Base-by-base conservation (phyloP, 1,140 invertebrate genomes). In the Carposina sasakii region DNA sequence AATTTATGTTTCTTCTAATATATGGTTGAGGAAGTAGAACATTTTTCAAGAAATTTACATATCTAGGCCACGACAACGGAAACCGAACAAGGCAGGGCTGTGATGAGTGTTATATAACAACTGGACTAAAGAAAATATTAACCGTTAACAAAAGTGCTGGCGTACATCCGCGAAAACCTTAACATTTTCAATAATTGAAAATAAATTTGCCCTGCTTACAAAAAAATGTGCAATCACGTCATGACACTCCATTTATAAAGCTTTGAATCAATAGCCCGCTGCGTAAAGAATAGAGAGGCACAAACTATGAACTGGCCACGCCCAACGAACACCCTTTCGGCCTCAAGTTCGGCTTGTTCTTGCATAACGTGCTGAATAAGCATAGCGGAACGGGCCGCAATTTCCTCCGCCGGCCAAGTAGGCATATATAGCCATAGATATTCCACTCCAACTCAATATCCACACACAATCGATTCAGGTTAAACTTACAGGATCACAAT, bases 401-500 rank as follows among this genome's bases (percentile, higher is more conserved):
- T 82, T 82, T 82, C 76, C 76, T 71, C 54, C 37, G 56, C 47
- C 48, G 39, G 50, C 52, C 42, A 49, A 68, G 48, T 52, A 36
- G 39, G 48, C 23, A 44, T 26, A 43, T 58, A 64, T 12, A 12
- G 6, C 24, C 24, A 6, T 28, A 28, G 33, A 13, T 34, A 15
- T 13, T 34, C 15, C 33, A 34, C 15, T 34, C 33, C 33, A 54
- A 71, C 67, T 66, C 67, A 70, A 74, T 79, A 75, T 71, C 66
- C 55, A 55, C 55, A 61, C 54, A 65, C 69, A 71, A 71, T 73
- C 44, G 73, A 59, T 59, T 70, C 52, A 66, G 54, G 67, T 74
- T 76, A 77, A 77, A 77, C 56, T 76, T 74, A 66, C 71, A 75
- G 72, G 64, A 73, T 71, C 63, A 74, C 71, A 76, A 81, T 73